phyloP scores from a whole-genome alignment of 2,113 vertebrate species.

The Triplophysa rosa region DNA sequence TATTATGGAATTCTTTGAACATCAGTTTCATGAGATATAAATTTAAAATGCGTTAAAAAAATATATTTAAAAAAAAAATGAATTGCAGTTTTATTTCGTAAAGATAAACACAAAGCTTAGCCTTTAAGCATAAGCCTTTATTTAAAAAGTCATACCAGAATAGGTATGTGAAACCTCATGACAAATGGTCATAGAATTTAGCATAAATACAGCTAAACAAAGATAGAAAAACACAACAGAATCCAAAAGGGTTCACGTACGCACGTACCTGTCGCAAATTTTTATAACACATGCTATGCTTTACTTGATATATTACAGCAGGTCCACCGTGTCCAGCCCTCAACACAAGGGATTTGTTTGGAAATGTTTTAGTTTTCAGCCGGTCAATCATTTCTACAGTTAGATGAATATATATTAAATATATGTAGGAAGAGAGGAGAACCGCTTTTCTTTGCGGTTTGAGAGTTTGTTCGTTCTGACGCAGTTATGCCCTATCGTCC shows the following conservation, averaged over 20 bases:
- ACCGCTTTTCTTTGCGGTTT: neutral
- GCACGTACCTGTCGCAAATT: no score
- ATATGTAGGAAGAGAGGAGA: neutral
- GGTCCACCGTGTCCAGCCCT: conserved; percentile 7
- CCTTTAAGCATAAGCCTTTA: no score
- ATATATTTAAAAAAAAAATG: no score
- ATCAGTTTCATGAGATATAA: neutral
- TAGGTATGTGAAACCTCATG: no score
- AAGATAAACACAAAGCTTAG: no score
- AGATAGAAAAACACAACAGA: no score
- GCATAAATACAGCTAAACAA: no score
- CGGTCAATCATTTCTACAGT: conserved; percentile 47
- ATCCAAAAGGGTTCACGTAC: no score
- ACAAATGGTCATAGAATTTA: no score
- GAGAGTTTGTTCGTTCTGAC: neutral
- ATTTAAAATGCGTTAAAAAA: no score
- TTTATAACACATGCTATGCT: neutral
- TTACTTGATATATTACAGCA: neutral
- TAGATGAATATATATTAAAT: conserved; percentile 39
- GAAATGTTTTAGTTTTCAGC: conserved; percentile 28
- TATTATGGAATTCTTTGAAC: neutral
- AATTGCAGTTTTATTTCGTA: no score
- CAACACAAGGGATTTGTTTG: conserved; percentile 20
- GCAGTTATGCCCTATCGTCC: neutral
- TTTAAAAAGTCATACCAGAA: no score